These are phyloP conservation scores for Nymphicus hollandicus DNA, from an alignment of 2,113 vertebrate genomes.

Conservation along the genomic window DNA sequence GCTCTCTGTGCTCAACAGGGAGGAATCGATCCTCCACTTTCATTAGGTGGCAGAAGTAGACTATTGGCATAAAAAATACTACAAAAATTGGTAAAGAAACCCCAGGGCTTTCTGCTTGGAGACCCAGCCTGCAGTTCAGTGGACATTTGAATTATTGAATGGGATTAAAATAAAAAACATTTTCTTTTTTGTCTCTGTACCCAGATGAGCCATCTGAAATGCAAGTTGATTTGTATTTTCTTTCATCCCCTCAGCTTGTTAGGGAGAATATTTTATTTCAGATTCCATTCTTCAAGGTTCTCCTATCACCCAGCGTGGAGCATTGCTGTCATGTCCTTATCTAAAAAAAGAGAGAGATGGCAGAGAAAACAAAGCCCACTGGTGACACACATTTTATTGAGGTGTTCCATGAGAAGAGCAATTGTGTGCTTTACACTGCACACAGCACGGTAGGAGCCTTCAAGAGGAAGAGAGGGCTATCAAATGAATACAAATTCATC, in stretches of 20 bases:
- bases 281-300: slow-evolving; percentile 66
- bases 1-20: slow-evolving; percentile 55
- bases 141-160: slow-evolving; percentile 77
- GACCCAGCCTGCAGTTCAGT: slow-evolving; percentile 34
- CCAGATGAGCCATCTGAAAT: slow-evolving; percentile 66
- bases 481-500: slow-evolving; percentile 62
- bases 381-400: slow-evolving; percentile 66
- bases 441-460: slow-evolving; percentile 47
- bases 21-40: slow-evolving; percentile 65
- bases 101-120: slow-evolving; percentile 62
- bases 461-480: slow-evolving; percentile 50
- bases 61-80: slow-evolving; percentile 57
- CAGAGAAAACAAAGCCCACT: slow-evolving; percentile 70
- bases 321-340: slow-evolving; percentile 58
- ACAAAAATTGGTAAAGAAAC: slow-evolving; percentile 45
- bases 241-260: slow-evolving; percentile 69
- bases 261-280: slow-evolving; percentile 66
- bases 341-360: slow-evolving; percentile 50
- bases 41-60: slow-evolving; percentile 63
- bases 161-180: slow-evolving; percentile 65
- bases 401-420: slow-evolving; percentile 61
- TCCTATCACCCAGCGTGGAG: slow-evolving; percentile 55
- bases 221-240: slow-evolving; percentile 70
- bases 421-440: slow-evolving; percentile 57
- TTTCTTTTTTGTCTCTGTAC: slow-evolving; percentile 62